Base-by-base conservation (phyloP, 2,797 vertebrate species). In the Brachyrhaphis roseni region DNA sequence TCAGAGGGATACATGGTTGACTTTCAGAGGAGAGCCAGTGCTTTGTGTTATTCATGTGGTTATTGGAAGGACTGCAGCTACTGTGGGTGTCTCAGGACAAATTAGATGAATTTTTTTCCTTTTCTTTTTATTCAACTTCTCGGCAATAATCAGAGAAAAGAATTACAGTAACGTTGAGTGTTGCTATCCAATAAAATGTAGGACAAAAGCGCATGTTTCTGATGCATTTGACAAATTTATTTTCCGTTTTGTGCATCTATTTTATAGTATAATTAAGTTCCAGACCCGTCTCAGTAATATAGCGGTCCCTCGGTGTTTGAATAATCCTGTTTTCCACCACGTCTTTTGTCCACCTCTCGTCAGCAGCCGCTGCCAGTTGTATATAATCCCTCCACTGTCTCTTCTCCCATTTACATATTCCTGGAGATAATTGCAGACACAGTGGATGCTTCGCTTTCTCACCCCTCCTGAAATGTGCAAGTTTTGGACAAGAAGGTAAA, bases 381-480 rank as follows among this genome's bases (percentile, higher is more conserved):
- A 85, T 91, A 93, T 94, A 93, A 94, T 94, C 91, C 89, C 47
- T 39, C 83, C 81, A 91, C 91, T 92, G 89, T 95, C 91, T 91
- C 88, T 76, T 89, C 88, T 88, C 83, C 83, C 87, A 91, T 92
- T 94, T 94, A 93, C 90, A 94, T 94, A 94, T 94, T 92, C 90
- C 90, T 93, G 81, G 84, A 88, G 91, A 93, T 92, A 91, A 92
- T 90, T 91, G 76, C 82, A 92, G 88, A 92, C 92, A 89, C 84
- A 86, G 78, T 87, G 76, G 91, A 90, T 91, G 88, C 92, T 89
- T 91, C 89, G 85, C 88, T 89, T 74, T 34, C 34, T 3, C 34
- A 88, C 93, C 55, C 71, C 74, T 2, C 88, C 78, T 87, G 90
- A 84, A 88, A 87, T 79, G 74, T 59, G 81, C 75, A 86, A 86